Evolutionary conservation across 2,113 vertebrate genomes (phyloP), one percentile per base, ranked within the genome.

Genomic region (Rhynchopsitta pachyrhyncha): DNA sequence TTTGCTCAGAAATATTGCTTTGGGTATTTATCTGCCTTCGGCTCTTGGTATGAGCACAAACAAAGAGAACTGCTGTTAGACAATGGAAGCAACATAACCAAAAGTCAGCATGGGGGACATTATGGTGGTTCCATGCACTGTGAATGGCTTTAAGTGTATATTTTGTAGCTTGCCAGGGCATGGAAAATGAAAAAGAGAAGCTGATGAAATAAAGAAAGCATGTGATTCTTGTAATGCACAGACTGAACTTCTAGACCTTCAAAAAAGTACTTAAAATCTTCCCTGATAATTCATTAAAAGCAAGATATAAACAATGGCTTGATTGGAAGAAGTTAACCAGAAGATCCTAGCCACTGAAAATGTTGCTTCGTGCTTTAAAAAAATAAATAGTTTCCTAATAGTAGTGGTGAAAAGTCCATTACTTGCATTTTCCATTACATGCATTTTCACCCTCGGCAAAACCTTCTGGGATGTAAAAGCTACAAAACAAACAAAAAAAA

Each of bases 1-100:
- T 71, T 88, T 95, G 95, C 83, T 50, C 73, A 74, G 64, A 77
- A 92, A 67, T 77, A 74, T 23, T 95, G 46, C 76, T 93, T 81
- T 83, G 73, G 59, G 37, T 73, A 86, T 86, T 86, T 81, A 76
- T 81, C 55, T 88, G 24, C 49, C 70, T 68, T 83, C 60, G 76
- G 64, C 47, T 86, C 68, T 80, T 85, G 66, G 44, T 91, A 28
- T 46, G 39, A 81, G 44, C 20, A 73, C 6, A 41, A 68, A 79
- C 7, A 88, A 76, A 73, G 31, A 78, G 39, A 81, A 55, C 4
- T 0, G 0, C 19, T 33, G 24, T 52, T 42, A 86, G 47, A 42
- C 33, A 86, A 41, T 20, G 35, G 31, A 64, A 88, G 35, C 28
- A 66, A 75, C 29, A 73, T 16, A 90, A 79, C 55, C 66, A 88